Percentiles rank a stretch among this genome's conserved stretches.
Evolutionary conservation across 2,113 vertebrate genomes (phyloP).

Genomic region (Hippolais icterina): DNA sequence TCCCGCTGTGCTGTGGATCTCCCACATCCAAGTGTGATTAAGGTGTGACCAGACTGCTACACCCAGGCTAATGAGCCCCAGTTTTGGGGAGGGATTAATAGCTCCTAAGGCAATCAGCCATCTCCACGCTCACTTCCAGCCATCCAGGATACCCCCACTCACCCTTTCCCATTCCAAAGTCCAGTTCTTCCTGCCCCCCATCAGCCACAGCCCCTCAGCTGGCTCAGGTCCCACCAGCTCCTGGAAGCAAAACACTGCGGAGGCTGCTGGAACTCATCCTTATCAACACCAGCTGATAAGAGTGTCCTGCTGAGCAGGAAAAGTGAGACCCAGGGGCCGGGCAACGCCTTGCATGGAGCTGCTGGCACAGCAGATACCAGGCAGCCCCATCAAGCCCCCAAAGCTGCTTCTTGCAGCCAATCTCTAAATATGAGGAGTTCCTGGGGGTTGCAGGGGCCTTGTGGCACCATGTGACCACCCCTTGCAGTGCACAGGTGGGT

Average conservation of each 20-base stretch:
- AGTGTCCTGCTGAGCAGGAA: conserved; percentile 42
- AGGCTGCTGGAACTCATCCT: not conserved
- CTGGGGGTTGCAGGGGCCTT: not conserved
- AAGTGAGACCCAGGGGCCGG: conserved; percentile 3
- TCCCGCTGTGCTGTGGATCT: fast-evolving
- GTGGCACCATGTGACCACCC: fast-evolving
- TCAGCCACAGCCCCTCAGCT: not conserved
- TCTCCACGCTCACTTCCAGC: not conserved
- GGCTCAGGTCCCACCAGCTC: not conserved
- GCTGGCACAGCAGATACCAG: fast-evolving
- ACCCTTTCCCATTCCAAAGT: not conserved
- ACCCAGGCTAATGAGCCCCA: not conserved
- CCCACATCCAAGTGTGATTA: not conserved
- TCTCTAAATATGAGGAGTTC: not conserved
- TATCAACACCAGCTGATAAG: not conserved
- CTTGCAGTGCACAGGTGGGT: not conserved
- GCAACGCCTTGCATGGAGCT: not conserved
- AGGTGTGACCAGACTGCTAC: not conserved
- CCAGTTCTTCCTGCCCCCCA: not conserved
- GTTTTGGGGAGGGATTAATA: not conserved
- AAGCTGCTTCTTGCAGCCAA: fast-evolving
- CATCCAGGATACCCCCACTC: fast-evolving
- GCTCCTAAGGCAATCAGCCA: not conserved
- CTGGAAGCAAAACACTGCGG: not conserved
- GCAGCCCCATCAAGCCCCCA: not conserved